phyloP scores from a whole-genome alignment of 53 echinoderm and acorn worm genomes.

The Arbacia lixula region DNA sequence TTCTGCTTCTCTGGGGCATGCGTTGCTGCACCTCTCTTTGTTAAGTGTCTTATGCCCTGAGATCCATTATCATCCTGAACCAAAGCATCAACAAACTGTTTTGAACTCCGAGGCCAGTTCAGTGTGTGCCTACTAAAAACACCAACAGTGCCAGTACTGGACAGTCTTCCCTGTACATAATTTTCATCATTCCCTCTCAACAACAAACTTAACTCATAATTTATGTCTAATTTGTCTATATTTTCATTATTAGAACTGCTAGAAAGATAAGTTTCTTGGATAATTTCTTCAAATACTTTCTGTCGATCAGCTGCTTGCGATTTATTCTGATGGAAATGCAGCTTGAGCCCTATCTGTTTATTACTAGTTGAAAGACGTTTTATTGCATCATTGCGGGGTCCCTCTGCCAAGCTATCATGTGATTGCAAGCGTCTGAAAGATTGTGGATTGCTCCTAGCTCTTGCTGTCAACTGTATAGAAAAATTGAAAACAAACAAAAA shows the following conservation, averaged over 20 bases:
- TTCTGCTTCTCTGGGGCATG: neutral
- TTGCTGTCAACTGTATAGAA: no score
- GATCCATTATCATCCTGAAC: neutral
- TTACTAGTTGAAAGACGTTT: constrained; percentile 12
- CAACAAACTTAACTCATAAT: neutral
- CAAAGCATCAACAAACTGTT: neutral
- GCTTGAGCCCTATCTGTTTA: neutral
- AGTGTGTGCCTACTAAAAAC: no score
- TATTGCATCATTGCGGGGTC: constrained; percentile 18
- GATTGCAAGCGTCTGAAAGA: no score
- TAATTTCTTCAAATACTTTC: no score
- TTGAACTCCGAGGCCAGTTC: neutral
- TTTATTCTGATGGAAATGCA: neutral
- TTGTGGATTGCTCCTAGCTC: no score
- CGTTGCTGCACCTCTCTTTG: neutral
- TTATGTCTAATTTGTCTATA: neutral
- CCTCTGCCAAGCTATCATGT: no score
- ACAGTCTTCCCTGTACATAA: no score
- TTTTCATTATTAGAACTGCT: neutral
- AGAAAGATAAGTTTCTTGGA: neutral
- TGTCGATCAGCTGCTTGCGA: neutral
- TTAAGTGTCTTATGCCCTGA: neutral
- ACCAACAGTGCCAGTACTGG: neutral
- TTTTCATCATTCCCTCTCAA: neutral
- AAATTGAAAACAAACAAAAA: no score